A percentile compares a stretch with the other conserved stretches of the same genome.
Conservation (phyloP, 2,113 vertebrate species). For the Spilogale gracilis region DNA sequence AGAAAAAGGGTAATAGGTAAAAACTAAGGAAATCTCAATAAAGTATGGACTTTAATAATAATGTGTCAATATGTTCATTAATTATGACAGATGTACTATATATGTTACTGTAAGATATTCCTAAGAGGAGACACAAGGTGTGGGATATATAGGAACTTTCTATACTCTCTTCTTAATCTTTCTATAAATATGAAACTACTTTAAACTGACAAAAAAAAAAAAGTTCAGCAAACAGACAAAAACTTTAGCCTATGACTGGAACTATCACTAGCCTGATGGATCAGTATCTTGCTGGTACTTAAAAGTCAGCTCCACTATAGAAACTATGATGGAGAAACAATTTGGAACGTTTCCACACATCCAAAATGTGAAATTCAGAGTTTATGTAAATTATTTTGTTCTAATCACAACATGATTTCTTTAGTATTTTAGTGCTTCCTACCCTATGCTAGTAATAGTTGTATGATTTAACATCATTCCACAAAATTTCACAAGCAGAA, state of each 20-base stretch:
- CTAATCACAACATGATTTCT: constrained; percentile 52
- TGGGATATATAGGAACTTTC: background rate
- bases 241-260: background rate
- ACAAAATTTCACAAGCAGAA: constrained; percentile 14
- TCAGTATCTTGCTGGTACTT: background rate
- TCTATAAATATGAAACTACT: background rate
- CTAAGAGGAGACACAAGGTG: too few relatives aligned
- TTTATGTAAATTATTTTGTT: constrained; percentile 27
- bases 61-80: background rate
- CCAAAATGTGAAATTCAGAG: constrained; percentile 53
- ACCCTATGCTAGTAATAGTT: background rate
- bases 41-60: background rate
- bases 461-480: background rate
- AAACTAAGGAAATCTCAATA: background rate
- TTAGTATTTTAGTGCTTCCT: constrained; percentile 10
- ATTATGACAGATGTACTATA: background rate
- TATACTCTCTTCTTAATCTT: background rate
- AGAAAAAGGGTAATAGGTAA: background rate
- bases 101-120: background rate
- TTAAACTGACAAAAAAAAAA: background rate
- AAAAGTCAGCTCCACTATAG: background rate
- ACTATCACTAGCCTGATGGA: background rate
- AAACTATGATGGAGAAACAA: background rate
- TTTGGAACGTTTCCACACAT: constrained; percentile 51
- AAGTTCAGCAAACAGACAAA: background rate